phyloP scores from a whole-genome alignment of 2,797 vertebrate genomes.

The Passerculus sandwichensis region DNA sequence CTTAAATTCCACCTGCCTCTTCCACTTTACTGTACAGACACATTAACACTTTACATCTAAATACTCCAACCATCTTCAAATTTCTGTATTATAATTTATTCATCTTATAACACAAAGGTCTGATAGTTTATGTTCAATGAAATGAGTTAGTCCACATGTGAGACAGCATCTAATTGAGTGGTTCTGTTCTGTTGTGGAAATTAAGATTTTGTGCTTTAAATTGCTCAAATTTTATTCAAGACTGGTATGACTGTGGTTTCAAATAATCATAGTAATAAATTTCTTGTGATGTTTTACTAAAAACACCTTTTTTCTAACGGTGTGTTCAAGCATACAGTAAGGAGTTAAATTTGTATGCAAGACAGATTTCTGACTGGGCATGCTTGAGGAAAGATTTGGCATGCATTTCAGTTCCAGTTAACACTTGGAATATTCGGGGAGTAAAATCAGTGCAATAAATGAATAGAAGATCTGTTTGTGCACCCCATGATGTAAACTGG shows the following conservation, averaged over 20 bases:
- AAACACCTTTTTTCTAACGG: neutral
- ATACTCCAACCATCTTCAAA: neutral
- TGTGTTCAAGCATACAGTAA: neutral
- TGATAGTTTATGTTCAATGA: neutral
- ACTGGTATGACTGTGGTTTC: neutral
- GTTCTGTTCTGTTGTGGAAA: neutral
- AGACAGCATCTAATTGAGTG: neutral
- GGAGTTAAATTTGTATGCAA: neutral
- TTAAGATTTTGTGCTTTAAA: neutral
- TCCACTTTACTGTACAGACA: neutral
- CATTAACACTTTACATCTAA: neutral
- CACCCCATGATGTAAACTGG: neutral
- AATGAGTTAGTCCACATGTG: neutral
- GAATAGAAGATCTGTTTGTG: neutral
- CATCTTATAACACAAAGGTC: neutral
- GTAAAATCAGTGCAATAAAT: neutral
- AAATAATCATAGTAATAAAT: neutral
- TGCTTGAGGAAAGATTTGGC: neutral
- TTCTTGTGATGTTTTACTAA: neutral
- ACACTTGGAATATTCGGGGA: neutral
- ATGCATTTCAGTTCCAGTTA: neutral
- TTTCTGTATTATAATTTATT: neutral
- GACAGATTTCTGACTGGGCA: neutral
- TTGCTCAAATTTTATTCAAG: neutral
- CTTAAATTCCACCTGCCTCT: neutral